These are phyloP conservation scores for Zoanthus sansibaricus DNA, from an alignment of 92 coral and sea anemone species.

Conservation along the genomic window DNA sequence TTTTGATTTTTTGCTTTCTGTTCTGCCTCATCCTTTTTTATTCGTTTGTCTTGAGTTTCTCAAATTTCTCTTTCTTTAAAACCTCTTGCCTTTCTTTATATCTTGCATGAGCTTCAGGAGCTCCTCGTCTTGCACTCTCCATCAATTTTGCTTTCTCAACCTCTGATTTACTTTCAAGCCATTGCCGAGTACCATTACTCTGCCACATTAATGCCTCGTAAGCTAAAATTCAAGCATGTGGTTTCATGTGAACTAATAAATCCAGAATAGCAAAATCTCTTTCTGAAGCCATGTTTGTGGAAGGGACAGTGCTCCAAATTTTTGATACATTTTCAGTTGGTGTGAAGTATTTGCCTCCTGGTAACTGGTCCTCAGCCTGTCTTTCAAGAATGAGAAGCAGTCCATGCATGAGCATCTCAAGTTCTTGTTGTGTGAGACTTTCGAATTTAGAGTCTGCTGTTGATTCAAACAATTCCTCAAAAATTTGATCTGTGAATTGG, in stretches of 20 bases:
- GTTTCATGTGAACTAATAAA: constrained; percentile 31
- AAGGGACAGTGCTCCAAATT: constrained; percentile 55
- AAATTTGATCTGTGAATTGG: not conserved
- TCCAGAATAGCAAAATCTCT: constrained; percentile 41
- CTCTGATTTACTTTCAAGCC: too few species aligned
- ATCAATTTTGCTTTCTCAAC: too few species aligned
- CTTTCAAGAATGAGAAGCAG: too few species aligned
- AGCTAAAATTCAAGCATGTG: constrained; percentile 23
- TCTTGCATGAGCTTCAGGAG: too few species aligned
- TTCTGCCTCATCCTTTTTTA: constrained; percentile 14
- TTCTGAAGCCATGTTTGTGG: constrained; percentile 56
- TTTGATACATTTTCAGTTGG: constrained; percentile 37
- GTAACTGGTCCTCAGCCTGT: constrained; percentile 32
- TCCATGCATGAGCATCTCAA: not conserved
- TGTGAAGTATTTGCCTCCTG: constrained; percentile 47
- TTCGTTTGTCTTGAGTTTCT: constrained; percentile 2
- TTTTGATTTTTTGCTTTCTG: constrained; percentile 9
- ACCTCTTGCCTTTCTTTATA: not conserved
- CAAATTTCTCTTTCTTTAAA: constrained; percentile 21
- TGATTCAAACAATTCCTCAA: not conserved
- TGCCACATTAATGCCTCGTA: constrained; percentile 47
- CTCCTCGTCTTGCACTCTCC: too few species aligned
- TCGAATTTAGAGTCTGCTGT: not conserved
- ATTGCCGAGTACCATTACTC: constrained; percentile 24
- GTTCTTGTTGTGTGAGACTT: constrained; percentile 12